A percentile compares a stretch with the other conserved stretches of the same genome.
Evolutionary conservation across 2,113 vertebrate species (phyloP).

Genomic region (Triplophysa rosa): DNA sequence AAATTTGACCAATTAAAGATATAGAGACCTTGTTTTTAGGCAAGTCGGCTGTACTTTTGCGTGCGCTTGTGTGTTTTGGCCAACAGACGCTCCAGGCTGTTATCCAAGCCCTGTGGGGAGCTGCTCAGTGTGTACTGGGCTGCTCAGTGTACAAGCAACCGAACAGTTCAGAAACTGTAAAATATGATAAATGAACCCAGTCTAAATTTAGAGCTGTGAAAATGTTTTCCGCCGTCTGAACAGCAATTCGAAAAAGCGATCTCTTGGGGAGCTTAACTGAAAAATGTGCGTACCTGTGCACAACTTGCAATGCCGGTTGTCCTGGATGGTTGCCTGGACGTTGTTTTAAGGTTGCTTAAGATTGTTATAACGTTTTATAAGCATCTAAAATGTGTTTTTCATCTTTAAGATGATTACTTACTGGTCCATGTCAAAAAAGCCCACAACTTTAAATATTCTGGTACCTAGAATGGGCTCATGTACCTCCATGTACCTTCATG

Average conservation of each 20-base stretch:
- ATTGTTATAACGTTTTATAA: no score
- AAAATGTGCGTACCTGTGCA: no score
- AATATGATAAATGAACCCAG: conserved; percentile 1
- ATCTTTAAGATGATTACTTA: no score
- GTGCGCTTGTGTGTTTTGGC: conserved; percentile 13
- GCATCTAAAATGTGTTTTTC: no score
- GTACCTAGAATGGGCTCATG: no score
- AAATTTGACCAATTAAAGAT: conserved; percentile 31
- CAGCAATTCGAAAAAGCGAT: not conserved
- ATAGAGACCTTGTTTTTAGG: conserved; percentile 16
- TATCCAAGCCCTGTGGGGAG: conserved; percentile 27
- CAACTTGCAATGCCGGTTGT: no score
- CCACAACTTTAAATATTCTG: no score
- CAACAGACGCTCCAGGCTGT: not conserved
- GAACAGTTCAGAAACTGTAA: not conserved
- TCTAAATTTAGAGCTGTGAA: conserved; percentile 10
- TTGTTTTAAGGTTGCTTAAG: no score
- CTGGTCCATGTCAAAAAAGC: no score
- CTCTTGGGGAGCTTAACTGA: no score
- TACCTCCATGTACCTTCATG: no score
- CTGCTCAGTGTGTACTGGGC: not conserved
- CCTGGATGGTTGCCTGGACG: no score
- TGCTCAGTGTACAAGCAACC: conserved; percentile 10
- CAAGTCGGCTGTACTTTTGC: not conserved
- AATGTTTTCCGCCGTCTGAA: not conserved